Base-by-base conservation (phyloP, 1,140 invertebrate genomes). In the Cydia pomonella region DNA sequence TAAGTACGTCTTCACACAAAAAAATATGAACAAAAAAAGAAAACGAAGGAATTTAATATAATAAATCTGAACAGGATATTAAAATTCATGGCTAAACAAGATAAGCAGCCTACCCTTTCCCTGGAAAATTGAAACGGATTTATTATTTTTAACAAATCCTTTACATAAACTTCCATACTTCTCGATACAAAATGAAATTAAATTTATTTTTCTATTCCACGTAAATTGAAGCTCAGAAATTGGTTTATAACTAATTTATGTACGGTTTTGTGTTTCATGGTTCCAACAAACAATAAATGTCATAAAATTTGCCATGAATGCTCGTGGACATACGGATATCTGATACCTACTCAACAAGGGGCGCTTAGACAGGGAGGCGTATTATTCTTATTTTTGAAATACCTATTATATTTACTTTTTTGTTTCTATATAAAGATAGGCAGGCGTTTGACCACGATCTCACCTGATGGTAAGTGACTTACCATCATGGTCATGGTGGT, bases 21-120 rank as follows among this genome's bases (percentile, higher is more conserved):
- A 44, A 44, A 44, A 44, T 12, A 44, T 12, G 3, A 21, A 59
- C 1, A 59, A 23, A 23, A 16, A 27, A n/a, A 1, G 64, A 18
- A 33, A 69, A 33, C 7, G 63, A 66, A 66, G 13, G 27, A 16
- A 29, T 47, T 3, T 44, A 7, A 72, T 5, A 47, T 41, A 23
- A 47, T 21, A 23, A 72, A 47, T 27, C 21, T 72, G 71, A 72
- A 72, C 21, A 72, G 71, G 64, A 69, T 38, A 69, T 69, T 69
- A 69, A 69, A 69, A 69, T 38, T 38, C 64, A 21, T 41, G 64
- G 64, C 18, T 13, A 23, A 72, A 25, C 16, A 72, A 72, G 71
- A 72, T 72, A 72, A 50, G 44, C 33, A 47, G 41, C 71, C 29
- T 50, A 21, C 71, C 44, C 71, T 47, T 25, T 50, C 38, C 21